Conservation (phyloP, 2,797 vertebrate species). For the Leucoraja ocellata region DNA sequence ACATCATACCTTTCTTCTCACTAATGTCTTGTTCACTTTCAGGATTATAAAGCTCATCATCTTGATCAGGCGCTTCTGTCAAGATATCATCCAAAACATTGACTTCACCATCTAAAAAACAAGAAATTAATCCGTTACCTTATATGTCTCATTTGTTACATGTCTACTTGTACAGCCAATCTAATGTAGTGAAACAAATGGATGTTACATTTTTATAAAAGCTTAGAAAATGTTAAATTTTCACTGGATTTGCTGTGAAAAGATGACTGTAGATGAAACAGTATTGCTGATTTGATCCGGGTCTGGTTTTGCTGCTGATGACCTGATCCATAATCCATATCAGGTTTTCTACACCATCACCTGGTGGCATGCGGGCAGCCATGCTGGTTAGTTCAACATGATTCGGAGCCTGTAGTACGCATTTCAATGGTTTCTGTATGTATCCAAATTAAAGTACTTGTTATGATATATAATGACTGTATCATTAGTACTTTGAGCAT, state of each 20-base stretch:
- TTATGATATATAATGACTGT: too few species aligned
- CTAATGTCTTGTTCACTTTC: constrained; percentile 82
- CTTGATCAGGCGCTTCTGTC: constrained; percentile 94
- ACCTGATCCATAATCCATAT: too few species aligned
- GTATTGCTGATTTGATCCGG: too few species aligned
- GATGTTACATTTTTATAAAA: neutral
- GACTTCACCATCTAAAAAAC: constrained; percentile 78
- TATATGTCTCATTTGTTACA: constrained; percentile 29
- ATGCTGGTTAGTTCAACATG: too few species aligned
- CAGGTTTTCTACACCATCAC: too few species aligned
- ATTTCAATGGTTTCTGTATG: too few species aligned
- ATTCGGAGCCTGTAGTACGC: too few species aligned
- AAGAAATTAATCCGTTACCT: constrained; percentile 39
- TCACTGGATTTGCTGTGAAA: neutral
- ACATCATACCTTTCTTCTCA: constrained; percentile 80
- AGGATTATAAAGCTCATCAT: constrained; percentile 91
- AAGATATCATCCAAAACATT: constrained; percentile 93
- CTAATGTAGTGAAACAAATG: neutral
- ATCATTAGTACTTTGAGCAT: too few species aligned
- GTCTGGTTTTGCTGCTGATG: too few species aligned
- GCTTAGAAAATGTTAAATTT: neutral
- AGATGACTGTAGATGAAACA: neutral
- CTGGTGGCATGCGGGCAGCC: too few species aligned
- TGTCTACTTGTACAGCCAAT: neutral
- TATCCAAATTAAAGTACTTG: too few species aligned